phyloP scores from a whole-genome alignment of 2,113 vertebrate genomes.

The Trematocara variabile region DNA sequence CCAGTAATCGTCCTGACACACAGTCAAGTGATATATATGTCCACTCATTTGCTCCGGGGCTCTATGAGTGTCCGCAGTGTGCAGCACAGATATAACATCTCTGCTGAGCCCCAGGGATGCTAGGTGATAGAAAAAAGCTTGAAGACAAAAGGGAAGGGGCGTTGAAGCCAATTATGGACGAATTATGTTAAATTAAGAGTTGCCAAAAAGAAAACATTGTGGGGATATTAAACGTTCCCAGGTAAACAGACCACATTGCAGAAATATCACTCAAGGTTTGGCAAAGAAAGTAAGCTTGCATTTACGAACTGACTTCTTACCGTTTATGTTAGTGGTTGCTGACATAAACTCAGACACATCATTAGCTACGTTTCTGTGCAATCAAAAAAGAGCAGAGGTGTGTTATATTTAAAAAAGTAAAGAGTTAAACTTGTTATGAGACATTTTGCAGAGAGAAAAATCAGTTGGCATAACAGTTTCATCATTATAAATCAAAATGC shows the following conservation, averaged over 20 bases:
- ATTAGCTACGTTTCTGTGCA: background rate
- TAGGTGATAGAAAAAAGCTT: background rate
- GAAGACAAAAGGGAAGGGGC: background rate
- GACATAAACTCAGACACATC: background rate
- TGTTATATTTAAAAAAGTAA: background rate
- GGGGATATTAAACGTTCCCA: background rate
- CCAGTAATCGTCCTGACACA: constrained; percentile 91
- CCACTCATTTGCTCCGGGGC: constrained; percentile 77
- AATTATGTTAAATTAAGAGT: constrained; percentile 39
- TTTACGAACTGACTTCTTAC: background rate
- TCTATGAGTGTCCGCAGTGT: constrained; percentile 38
- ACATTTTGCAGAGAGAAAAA: background rate
- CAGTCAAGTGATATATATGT: constrained; percentile 87
- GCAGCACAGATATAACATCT: constrained; percentile 42
- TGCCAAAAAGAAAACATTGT: constrained; percentile 10
- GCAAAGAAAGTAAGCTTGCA: background rate
- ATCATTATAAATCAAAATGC: background rate
- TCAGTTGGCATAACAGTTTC: background rate
- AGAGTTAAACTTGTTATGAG: background rate
- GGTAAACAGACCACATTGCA: constrained; percentile 8
- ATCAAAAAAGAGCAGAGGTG: background rate
- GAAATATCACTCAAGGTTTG: background rate
- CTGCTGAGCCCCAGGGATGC: constrained; percentile 12
- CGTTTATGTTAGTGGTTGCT: background rate
- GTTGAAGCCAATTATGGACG: constrained; percentile 24